Conservation (phyloP, 1,140 invertebrate species). For the Formica selysi region DNA sequence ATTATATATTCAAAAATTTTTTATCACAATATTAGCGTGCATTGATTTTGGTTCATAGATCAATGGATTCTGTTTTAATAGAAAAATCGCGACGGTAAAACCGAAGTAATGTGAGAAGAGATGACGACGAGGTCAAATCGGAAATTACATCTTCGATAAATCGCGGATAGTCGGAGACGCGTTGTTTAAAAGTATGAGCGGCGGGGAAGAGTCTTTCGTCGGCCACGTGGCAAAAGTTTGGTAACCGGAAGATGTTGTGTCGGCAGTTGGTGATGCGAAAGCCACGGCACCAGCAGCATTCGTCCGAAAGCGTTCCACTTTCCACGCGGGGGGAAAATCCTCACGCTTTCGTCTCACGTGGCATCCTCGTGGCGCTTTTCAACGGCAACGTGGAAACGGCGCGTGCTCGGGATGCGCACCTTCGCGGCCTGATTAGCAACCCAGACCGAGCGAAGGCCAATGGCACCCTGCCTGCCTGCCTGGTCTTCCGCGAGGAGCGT, state of each 20-base stretch:
- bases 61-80: neutral
- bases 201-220: neutral
- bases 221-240: constrained; percentile 65
- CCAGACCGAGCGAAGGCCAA: constrained; percentile 78
- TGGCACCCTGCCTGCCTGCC: constrained; percentile 70
- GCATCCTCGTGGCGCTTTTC: constrained; percentile 77
- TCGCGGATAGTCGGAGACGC: neutral
- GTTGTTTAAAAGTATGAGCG: neutral
- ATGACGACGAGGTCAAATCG: neutral
- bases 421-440: constrained; percentile 81
- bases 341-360: constrained; percentile 79
- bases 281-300: constrained; percentile 6
- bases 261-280: constrained; percentile 47
- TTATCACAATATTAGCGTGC: neutral
- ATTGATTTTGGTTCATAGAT: neutral
- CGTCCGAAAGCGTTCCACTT: constrained; percentile 82
- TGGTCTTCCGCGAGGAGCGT: constrained; percentile 62
- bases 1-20: neutral
- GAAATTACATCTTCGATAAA: neutral
- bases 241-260: constrained; percentile 43
- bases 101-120: neutral
- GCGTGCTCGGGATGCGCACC: constrained; percentile 82
- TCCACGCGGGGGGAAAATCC: constrained; percentile 82
- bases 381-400: constrained; percentile 75
- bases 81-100: neutral